phyloP scores from a whole-genome alignment of 2,888 invertebrate genomes.

The Pyrocoelia pectoralis region DNA sequence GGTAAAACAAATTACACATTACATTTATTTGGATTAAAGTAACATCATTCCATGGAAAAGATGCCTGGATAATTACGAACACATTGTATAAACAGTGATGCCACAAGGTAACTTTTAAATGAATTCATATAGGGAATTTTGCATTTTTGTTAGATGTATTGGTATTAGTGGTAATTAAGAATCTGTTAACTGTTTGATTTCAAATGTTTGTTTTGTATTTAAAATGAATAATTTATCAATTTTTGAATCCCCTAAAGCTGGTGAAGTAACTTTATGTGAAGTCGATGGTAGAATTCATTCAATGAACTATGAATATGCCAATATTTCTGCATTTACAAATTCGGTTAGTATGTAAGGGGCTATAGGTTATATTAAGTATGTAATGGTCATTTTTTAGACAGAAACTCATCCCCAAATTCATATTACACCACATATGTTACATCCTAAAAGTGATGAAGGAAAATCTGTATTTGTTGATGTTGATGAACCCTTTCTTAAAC shows the following conservation, averaged over 20 bases:
- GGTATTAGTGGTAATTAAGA: too few species aligned
- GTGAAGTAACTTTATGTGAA: conserved; percentile 69
- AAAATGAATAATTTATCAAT: conserved; percentile 52
- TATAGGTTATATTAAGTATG: conserved; percentile 12
- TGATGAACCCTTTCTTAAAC: conserved; percentile 76
- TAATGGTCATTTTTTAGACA: conserved; percentile 59
- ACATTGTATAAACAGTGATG: too few species aligned
- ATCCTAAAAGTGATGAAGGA: conserved; percentile 64
- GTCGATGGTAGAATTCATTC: conserved; percentile 70
- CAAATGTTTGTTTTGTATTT: too few species aligned
- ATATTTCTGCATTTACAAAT: conserved; percentile 66
- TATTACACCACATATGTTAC: conserved; percentile 70
- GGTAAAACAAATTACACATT: too few species aligned
- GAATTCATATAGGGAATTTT: too few species aligned
- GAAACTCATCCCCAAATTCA: conserved; percentile 75
- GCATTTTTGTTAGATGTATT: too few species aligned
- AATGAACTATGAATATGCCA: conserved; percentile 65
- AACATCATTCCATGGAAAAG: too few species aligned
- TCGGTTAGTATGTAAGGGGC: conserved; percentile 59
- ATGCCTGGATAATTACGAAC: too few species aligned
- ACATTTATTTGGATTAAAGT: too few species aligned
- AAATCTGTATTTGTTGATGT: conserved; percentile 69
- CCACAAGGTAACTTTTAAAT: too few species aligned
- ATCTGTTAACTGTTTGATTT: too few species aligned
- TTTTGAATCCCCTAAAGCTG: conserved; percentile 53